Percentiles rank a stretch among this genome's conserved stretches.
Evolutionary conservation across 2,888 invertebrate species (phyloP).

Genomic region (Polydrusus cervinus): DNA sequence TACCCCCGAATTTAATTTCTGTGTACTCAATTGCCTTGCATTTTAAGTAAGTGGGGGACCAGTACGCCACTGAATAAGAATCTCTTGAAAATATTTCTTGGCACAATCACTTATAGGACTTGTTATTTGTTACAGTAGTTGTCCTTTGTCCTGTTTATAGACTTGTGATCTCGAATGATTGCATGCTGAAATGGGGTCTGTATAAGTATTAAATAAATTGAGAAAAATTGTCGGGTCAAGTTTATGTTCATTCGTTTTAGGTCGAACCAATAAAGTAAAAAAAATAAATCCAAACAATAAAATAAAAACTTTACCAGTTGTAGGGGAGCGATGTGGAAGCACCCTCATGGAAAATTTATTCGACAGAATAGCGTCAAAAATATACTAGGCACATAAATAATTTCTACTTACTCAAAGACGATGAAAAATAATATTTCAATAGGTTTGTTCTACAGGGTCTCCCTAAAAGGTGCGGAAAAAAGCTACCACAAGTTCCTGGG

Average conservation of each 20-base stretch:
- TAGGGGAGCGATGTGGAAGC: neutral
- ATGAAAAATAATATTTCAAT: too few species aligned
- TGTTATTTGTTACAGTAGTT: constrained; percentile 24
- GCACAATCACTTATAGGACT: constrained; percentile 8
- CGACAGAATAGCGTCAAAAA: neutral
- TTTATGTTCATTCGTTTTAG: neutral
- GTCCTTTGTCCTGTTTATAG: constrained; percentile 21
- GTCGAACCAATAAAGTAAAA: constrained; percentile 1
- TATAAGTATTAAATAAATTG: constrained; percentile 17
- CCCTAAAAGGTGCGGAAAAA: too few species aligned
- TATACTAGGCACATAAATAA: neutral
- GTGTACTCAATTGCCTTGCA: too few species aligned
- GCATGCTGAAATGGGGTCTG: constrained; percentile 13
- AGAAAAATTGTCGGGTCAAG: neutral
- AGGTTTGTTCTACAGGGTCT: too few species aligned
- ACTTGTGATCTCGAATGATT: constrained; percentile 10
- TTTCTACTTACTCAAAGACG: neutral
- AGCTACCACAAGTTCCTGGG: too few species aligned
- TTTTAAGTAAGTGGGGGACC: too few species aligned
- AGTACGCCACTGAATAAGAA: too few species aligned
- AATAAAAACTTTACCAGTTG: neutral
- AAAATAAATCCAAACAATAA: constrained; percentile 10
- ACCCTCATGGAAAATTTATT: neutral
- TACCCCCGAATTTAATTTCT: too few species aligned
- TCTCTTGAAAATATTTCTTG: constrained; percentile 12